Percentiles rank a stretch among this genome's conserved stretches.
phyloP scores from a whole-genome alignment of 1,140 invertebrate genomes.

The Trachymyrmex septentrionalis region DNA sequence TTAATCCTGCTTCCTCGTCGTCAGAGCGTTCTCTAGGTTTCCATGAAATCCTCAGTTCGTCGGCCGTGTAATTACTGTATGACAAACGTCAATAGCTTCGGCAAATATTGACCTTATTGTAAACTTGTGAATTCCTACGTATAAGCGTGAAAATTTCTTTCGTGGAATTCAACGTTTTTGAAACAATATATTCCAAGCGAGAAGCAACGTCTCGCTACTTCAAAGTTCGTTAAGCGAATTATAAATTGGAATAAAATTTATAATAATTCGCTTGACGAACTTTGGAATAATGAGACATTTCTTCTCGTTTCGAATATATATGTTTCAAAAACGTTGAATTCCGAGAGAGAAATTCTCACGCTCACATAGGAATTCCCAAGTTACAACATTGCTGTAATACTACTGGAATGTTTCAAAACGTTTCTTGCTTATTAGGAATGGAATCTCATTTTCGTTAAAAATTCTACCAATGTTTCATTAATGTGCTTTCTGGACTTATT shows the following conservation, averaged over 20 bases:
- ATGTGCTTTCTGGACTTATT: too few species aligned
- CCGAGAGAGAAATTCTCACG: conserved; percentile 14
- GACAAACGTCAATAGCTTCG: conserved; percentile 67
- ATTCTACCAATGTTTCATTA: too few species aligned
- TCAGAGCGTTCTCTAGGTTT: conserved; percentile 33
- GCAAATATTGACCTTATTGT: conserved; percentile 67
- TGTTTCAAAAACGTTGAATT: conserved; percentile 31
- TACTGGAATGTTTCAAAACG: too few species aligned
- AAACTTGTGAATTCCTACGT: conserved; percentile 48
- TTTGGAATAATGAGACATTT: background rate
- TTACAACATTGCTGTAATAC: conserved; percentile 4
- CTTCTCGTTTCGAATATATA: background rate
- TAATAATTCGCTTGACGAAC: background rate
- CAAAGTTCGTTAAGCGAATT: background rate
- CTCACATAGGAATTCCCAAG: conserved; percentile 23
- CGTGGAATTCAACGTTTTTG: conserved; percentile 22
- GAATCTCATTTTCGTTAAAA: too few species aligned
- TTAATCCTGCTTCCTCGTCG: conserved; percentile 38
- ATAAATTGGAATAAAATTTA: background rate
- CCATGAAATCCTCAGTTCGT: conserved; percentile 65
- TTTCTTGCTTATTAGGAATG: too few species aligned
- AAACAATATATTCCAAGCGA: background rate
- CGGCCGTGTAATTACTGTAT: conserved; percentile 68
- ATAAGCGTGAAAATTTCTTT: conserved; percentile 16
- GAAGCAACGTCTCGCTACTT: background rate